Base-by-base conservation (phyloP, 2,113 vertebrate species). In the Hippolais icterina region DNA sequence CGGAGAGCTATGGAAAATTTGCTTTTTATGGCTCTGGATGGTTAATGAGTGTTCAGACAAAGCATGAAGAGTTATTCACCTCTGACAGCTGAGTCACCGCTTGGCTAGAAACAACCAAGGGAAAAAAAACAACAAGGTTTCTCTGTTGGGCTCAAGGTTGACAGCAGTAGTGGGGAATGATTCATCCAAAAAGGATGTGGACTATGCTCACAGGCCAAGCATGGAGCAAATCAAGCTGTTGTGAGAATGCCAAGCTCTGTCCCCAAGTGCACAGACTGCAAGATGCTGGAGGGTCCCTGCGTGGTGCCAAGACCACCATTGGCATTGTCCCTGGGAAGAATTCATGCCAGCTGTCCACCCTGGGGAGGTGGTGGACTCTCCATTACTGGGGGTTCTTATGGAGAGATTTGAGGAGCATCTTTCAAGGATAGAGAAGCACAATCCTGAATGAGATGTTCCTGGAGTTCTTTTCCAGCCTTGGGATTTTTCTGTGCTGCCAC, bases 21-120 rank as follows among this genome's bases (percentile, higher is more conserved):
- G 31, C 59, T 93, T 94, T 92, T 83, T 92, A 84, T 74, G 66
- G 78, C 61, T 81, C 65, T 83, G 86, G 54, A 13, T 68, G 21
- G 65, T 76, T 72, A 95, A 87, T 56, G 54, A 91, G 52, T 54
- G 52, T 41, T 88, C 65, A 44, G 70, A 80, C 83, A 54, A 91
- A 91, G 60, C 2, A 3, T 66, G 85, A 77, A 77, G 74, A 91
- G 41, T 77, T 93, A 65, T 83, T 94, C 47, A 77, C 83, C 95
- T 94, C 90, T 90, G 86, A 81, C 66, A 92, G 76, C 89, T 96
- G 95, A 94, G 85, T 96, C 95, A 94, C 65, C 0, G 0, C 81
- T 59, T 44, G 69, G 84, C 84, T 69, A 68, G 87, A 46, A 90
- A 77, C 37, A 42, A 74, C 19, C 35, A 33, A 29, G 46, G 33